Evolutionary conservation across 2,113 vertebrate genomes (phyloP).

Genomic region (Oenanthe melanoleuca): DNA sequence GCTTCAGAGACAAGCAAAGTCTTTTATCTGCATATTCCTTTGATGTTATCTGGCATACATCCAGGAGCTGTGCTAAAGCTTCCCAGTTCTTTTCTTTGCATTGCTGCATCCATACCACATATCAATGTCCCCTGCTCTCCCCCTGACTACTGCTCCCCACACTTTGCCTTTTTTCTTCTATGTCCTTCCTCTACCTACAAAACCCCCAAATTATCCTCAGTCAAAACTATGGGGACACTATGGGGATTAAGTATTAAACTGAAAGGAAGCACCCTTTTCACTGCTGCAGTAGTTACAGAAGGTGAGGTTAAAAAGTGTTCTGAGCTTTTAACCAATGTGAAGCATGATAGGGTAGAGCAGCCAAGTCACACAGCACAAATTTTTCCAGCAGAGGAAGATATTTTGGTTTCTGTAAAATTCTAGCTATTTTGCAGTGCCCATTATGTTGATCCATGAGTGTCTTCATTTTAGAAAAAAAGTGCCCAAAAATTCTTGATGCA

Average conservation of each 20-base stretch:
- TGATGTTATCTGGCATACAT: background rate
- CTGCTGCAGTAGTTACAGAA: background rate
- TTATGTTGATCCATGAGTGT: background rate
- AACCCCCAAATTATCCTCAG: background rate
- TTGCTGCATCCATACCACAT: background rate
- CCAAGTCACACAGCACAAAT: background rate
- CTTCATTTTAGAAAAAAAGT: background rate
- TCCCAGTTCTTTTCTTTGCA: background rate
- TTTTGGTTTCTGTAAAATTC: background rate
- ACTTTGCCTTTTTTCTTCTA: background rate
- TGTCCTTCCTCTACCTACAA: background rate
- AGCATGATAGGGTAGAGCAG: background rate
- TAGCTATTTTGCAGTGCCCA: background rate
- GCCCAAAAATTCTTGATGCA: background rate
- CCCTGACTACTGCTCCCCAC: background rate
- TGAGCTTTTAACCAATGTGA: background rate
- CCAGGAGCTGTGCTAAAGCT: background rate
- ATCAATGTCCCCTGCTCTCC: background rate
- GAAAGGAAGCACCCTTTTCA: background rate
- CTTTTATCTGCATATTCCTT: background rate
- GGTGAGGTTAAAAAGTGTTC: accelerated
- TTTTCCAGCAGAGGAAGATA: background rate
- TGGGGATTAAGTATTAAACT: background rate
- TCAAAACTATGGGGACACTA: background rate
- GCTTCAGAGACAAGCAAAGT: background rate